phyloP scores from a whole-genome alignment of 23 tunicate genomes.

The Halocynthia roretzi region DNA sequence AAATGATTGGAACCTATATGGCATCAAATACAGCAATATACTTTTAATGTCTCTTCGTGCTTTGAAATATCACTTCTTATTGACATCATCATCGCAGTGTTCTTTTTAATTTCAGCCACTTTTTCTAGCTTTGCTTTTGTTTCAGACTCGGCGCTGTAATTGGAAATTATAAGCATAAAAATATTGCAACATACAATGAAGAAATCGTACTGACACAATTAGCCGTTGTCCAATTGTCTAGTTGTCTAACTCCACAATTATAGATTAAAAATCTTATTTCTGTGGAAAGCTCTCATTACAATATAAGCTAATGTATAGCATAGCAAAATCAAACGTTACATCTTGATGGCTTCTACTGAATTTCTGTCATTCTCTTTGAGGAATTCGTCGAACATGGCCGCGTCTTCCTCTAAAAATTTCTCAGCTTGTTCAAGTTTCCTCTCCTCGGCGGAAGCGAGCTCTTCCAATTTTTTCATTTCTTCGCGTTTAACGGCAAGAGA shows the following conservation, averaged over 20 bases:
- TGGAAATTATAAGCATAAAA: too few relatives aligned
- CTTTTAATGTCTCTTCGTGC: constrained; percentile 86
- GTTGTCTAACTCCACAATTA: too few relatives aligned
- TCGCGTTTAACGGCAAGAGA: constrained; percentile 89
- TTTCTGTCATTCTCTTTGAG: constrained; percentile 94
- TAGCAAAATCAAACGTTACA: constrained; percentile 24
- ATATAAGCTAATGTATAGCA: neutral
- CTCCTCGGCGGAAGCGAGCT: constrained; percentile 87
- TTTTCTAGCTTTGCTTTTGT: constrained; percentile 90
- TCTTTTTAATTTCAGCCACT: constrained; percentile 87
- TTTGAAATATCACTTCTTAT: constrained; percentile 94
- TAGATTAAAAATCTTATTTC: too few relatives aligned
- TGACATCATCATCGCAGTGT: constrained; percentile 76
- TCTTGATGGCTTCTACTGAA: constrained; percentile 95
- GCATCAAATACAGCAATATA: neutral
- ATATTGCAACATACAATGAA: neutral
- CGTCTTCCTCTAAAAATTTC: constrained; percentile 93
- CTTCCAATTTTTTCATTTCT: constrained; percentile 91
- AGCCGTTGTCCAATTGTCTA: too few relatives aligned
- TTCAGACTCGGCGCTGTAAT: constrained; percentile 82
- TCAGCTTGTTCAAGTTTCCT: constrained; percentile 88
- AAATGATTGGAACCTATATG: neutral
- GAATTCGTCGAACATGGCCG: constrained; percentile 94
- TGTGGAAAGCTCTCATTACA: too few relatives aligned
- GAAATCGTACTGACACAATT: neutral